A percentile compares a stretch with the other conserved stretches of the same genome.
These are phyloP conservation scores for Drosophila navojoa DNA, from an alignment of 1,140 invertebrate species.

Conservation along the genomic window DNA sequence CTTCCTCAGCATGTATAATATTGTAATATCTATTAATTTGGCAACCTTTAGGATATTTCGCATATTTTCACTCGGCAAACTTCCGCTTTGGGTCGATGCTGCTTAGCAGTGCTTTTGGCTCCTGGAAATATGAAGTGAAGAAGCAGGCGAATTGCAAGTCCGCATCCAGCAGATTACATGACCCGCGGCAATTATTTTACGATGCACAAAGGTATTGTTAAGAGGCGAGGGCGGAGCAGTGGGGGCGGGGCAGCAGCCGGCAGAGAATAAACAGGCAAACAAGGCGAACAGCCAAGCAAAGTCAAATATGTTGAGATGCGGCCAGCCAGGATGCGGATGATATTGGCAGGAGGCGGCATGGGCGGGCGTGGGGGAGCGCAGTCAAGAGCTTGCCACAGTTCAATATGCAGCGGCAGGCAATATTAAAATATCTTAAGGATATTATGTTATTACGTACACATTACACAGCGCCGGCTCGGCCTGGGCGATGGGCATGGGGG, in stretches of 20 bases:
- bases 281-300: slow-evolving; percentile 71
- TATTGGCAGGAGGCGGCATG: slow-evolving; percentile 12
- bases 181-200: slow-evolving; percentile 82
- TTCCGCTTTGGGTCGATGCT: slow-evolving; percentile 22
- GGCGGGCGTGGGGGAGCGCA: background rate
- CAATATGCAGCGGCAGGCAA: slow-evolving; percentile 81
- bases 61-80: slow-evolving; percentile 36
- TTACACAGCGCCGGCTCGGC: slow-evolving; percentile 53
- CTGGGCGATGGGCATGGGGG: background rate
- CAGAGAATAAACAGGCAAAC: slow-evolving; percentile 64
- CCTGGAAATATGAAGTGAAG: slow-evolving; percentile 17
- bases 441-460: slow-evolving; percentile 83
- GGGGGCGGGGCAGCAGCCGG: slow-evolving; percentile 21
- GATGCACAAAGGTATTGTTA: slow-evolving; percentile 83
- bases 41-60: slow-evolving; percentile 17
- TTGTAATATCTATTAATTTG: slow-evolving; percentile 32
- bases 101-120: slow-evolving; percentile 30
- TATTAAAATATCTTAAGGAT: slow-evolving; percentile 83
- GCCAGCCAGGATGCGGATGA: slow-evolving; percentile 57
- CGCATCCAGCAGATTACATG: slow-evolving; percentile 76
- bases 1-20: background rate
- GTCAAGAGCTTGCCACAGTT: slow-evolving; percentile 64
- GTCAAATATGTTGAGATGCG: slow-evolving; percentile 82
- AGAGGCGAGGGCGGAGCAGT: slow-evolving; percentile 34
- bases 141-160: slow-evolving; percentile 62